Base-by-base conservation (phyloP, 2,113 vertebrate species). In the Colius striatus region DNA sequence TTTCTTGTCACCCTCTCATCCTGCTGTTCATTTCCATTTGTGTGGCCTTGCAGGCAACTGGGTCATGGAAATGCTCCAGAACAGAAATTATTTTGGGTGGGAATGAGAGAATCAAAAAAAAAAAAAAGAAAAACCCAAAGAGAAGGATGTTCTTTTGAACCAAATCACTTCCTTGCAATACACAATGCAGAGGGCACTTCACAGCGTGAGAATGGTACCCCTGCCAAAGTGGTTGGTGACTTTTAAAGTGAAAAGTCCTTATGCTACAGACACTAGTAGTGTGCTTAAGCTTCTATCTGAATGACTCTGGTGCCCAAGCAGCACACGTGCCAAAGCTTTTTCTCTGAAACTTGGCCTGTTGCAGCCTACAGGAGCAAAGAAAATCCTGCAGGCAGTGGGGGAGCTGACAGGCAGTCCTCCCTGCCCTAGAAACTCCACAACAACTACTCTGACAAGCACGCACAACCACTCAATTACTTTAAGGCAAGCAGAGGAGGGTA, bases 31-130 rank as follows among this genome's bases (percentile, higher is more conserved):
- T 75, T 89, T 70, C 62, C 6, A 11, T 78, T 91, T 85, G 66
- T 88, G 71, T 50, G 78, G 78, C 62, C 78, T 96, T 85, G 78
- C 45, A 88, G 82, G 71, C 85, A 96, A 96, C 47, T 96, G 82
- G 95, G 94, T 93, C 92, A 91, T 92, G 95, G 95, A 94, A 91
- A 38, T 16, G 30, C 79, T 91, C 94, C 96, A 96, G 63, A 93
- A 90, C 50, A 95, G 71, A 73, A 90, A 91, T 83, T 68, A 92
- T 85, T 93, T 88, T 68, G 78, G 87, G 78, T 91, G 54, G 89
- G 92, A 96, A 90, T 27, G 50, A 88, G 41, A 50, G 19, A 85
- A 83, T 22, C 20, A 2, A 32, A 62, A n/a, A 43, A 68, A 70
- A 60, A 20, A 67, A 17, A 32, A 51, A 15, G 38, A 27, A 62